A percentile compares a stretch with the other conserved stretches of the same genome.
phyloP scores from a whole-genome alignment of 1,140 invertebrate species.

The Pogonus chalceus region DNA sequence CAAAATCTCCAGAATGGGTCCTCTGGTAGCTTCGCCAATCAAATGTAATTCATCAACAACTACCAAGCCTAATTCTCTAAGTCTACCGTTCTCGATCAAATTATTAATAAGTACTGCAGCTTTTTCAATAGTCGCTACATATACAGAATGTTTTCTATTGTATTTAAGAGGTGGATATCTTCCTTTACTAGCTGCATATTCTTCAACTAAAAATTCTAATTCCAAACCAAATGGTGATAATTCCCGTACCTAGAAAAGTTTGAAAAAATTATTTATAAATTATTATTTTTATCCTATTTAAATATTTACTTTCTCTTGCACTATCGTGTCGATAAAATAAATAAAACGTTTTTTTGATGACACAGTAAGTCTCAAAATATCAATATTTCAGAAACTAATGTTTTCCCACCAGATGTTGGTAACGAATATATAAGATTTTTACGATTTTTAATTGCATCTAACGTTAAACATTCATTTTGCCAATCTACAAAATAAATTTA shows the following conservation, averaged over 20 bases:
- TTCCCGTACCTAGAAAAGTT: conserved; percentile 58
- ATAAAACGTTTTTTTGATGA: conserved; percentile 71
- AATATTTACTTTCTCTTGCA: conserved; percentile 89
- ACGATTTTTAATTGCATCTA: conserved; percentile 55
- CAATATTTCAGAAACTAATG: conserved; percentile 89
- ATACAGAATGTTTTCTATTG: conserved; percentile 66
- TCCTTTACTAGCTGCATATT: conserved; percentile 89
- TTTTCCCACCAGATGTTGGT: conserved; percentile 94
- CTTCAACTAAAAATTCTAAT: conserved; percentile 82
- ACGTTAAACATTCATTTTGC: conserved; percentile 81
- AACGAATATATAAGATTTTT: conserved; percentile 85
- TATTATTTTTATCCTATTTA: too few species aligned
- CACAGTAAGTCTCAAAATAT: conserved; percentile 77
- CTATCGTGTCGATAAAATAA: conserved; percentile 88
- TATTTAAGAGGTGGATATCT: conserved; percentile 72
- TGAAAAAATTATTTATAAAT: too few species aligned
- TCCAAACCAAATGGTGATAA: conserved; percentile 78
- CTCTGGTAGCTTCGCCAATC: conserved; percentile 78
- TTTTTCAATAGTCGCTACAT: conserved; percentile 92
- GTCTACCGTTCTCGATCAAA: conserved; percentile 66
- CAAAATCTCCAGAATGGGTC: conserved; percentile 72
- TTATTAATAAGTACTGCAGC: conserved; percentile 76
- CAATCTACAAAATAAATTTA: conserved; percentile 58
- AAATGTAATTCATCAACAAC: conserved; percentile 93
- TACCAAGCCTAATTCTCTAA: conserved; percentile 70